Evolutionary conservation across 2,888 invertebrate genomes (phyloP), one percentile per base, ranked within the genome.

Genomic region (Pegoplata infirma): DNA sequence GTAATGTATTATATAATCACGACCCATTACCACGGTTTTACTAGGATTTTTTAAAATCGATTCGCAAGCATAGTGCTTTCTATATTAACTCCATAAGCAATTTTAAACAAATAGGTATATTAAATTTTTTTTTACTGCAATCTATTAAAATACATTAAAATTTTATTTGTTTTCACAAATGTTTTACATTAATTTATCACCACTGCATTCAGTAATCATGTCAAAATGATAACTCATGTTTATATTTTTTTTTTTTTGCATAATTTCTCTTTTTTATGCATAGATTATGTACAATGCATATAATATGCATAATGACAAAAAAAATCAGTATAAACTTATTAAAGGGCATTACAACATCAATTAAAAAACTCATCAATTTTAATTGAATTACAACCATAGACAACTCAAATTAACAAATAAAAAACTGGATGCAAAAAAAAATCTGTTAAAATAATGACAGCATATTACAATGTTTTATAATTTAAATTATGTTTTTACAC

Each of bases 361-460:
- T 79, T 79, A 79, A 79, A 79, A 79, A 79, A 75, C 79, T 79
- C 79, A 79, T 79, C 79, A 79, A 75, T 79, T 79, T 79, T 79
- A 79, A 79, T 79, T 79, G 75, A 75, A 79, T 79, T 79, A 75
- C 79, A 79, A 79, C 71, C 79, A 79, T 75, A 79, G 75, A 75
- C 79, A 75, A 79, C 75, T 75, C 51, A 75, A 79, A 79, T 79
- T 79, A 79, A 75, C 79, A 74, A 79, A 75, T 72, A 69, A 49
- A 49, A 56, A 51, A 32, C 25, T 32, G 8, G 12, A 32, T 32
- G n/a, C 25, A 36, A 28, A 47, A 10, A 17, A 59, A 71, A 76
- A 71, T 71, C 76, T 72, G 68, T 72, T 72, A 76, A 75, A 75
- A 75, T 71, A 79, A 79, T 71, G 71, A 75, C 75, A 79, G 75